These are phyloP conservation scores for Chaetodon trifasciatus DNA, from an alignment of 2,797 vertebrate genomes.

Conservation along the genomic window DNA sequence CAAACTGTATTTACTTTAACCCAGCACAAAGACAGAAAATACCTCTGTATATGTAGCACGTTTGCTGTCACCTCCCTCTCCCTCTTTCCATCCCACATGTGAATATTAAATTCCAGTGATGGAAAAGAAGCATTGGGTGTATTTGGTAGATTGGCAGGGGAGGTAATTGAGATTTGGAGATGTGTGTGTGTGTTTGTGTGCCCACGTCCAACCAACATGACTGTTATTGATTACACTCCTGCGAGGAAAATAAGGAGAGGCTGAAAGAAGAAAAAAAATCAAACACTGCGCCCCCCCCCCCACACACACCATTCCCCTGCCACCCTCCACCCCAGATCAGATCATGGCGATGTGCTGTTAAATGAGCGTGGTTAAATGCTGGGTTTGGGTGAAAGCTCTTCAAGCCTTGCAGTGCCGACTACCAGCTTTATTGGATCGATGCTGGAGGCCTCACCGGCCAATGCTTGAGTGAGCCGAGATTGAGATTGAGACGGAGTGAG, in stretches of 20 bases:
- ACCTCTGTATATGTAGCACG: slow-evolving; percentile 6
- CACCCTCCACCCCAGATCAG: slow-evolving; percentile 43
- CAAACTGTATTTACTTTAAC: slow-evolving; percentile 68
- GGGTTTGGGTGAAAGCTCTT: slow-evolving; percentile 65
- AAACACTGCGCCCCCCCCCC: neutral
- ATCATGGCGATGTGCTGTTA: slow-evolving; percentile 62
- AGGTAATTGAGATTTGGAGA: slow-evolving; percentile 67
- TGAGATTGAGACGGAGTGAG: slow-evolving; percentile 59
- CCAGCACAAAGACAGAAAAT: slow-evolving; percentile 30
- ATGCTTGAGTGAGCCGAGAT: slow-evolving; percentile 65
- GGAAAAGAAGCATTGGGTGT: slow-evolving; percentile 59
- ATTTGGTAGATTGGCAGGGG: slow-evolving; percentile 54
- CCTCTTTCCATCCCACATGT: slow-evolving; percentile 34
- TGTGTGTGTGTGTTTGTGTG: slow-evolving; percentile 40
- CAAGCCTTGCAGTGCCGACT: slow-evolving; percentile 52
- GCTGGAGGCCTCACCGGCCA: slow-evolving; percentile 63
- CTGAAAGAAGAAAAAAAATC: slow-evolving; percentile 22
- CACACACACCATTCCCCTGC: neutral
- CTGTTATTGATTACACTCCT: slow-evolving; percentile 76
- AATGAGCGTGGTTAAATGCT: slow-evolving; percentile 73
- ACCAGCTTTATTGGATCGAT: slow-evolving; percentile 83
- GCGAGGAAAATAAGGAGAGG: slow-evolving; percentile 59
- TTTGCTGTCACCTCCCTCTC: slow-evolving; percentile 14
- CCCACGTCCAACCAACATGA: slow-evolving; percentile 49
- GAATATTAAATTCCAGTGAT: slow-evolving; percentile 57